These are phyloP conservation scores for Acanthosoma haemorrhoidale DNA, from an alignment of 2,888 invertebrate genomes.

Conservation along the genomic window DNA sequence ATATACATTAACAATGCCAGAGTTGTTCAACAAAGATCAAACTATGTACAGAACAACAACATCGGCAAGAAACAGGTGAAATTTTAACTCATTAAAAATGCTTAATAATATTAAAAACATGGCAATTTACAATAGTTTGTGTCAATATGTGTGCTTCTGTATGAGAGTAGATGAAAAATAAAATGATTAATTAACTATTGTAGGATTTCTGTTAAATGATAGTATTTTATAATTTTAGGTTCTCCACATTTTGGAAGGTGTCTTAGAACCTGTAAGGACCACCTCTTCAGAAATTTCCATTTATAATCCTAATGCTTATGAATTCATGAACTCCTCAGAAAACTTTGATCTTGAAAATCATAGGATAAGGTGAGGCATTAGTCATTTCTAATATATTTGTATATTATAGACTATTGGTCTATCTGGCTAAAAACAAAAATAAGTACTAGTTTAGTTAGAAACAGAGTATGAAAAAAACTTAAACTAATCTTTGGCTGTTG, in stretches of 20 bases:
- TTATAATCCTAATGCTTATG: constrained; percentile 75
- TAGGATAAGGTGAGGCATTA: constrained; percentile 59
- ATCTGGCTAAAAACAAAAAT: too few species aligned
- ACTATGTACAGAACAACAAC: constrained; percentile 57
- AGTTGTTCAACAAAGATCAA: constrained; percentile 63
- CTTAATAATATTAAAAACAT: too few species aligned
- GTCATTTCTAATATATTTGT: neutral
- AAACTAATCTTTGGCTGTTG: too few species aligned
- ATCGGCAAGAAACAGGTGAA: constrained; percentile 58
- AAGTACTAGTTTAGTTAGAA: too few species aligned
- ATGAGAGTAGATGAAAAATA: neutral
- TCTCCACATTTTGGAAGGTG: constrained; percentile 81
- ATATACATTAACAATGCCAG: constrained; percentile 83
- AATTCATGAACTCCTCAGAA: constrained; percentile 73
- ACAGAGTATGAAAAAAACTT: too few species aligned
- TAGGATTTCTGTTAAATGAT: neutral
- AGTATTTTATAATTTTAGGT: constrained; percentile 52
- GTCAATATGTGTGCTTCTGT: too few species aligned
- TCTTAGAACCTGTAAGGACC: constrained; percentile 66
- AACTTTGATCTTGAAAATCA: constrained; percentile 65
- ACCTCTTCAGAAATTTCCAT: constrained; percentile 56
- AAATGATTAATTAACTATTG: neutral
- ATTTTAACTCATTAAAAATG: neutral
- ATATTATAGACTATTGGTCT: neutral
- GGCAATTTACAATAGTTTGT: too few species aligned